Evolutionary conservation across 2,797 vertebrate species (phyloP).

Genomic region (Rhincodon typus): DNA sequence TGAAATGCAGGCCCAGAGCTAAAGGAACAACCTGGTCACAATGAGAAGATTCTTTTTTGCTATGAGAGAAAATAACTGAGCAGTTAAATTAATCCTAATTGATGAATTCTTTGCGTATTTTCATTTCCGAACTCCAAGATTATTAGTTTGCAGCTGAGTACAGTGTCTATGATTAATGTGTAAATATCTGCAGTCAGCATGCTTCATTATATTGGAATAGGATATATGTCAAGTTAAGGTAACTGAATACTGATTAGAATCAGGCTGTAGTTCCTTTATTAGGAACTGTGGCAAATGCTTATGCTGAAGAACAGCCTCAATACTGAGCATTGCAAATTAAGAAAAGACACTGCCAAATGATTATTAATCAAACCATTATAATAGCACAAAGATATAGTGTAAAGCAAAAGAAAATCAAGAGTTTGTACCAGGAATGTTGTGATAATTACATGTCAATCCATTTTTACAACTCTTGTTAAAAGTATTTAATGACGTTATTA

Average conservation of each 20-base stretch:
- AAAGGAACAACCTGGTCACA: background rate
- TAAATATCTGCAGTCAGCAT: background rate
- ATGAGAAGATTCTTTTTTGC: background rate
- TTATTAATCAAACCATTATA: background rate
- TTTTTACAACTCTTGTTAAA: too few species aligned
- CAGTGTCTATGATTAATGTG: background rate
- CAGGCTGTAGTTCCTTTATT: background rate
- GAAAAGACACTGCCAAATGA: background rate
- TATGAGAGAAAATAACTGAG: background rate
- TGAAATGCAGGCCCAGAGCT: background rate
- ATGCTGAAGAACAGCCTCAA: background rate
- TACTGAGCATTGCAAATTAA: background rate
- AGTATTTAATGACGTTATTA: too few species aligned
- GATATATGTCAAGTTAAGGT: conserved; percentile 9
- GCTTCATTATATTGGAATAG: background rate
- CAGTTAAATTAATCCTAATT: background rate
- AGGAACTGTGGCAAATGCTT: background rate
- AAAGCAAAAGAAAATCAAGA: background rate
- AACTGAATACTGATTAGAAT: background rate
- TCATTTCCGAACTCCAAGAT: background rate
- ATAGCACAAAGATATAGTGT: background rate
- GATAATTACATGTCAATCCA: background rate
- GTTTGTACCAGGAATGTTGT: background rate
- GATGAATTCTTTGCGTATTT: background rate
- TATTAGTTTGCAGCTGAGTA: background rate